A percentile compares a stretch with the other conserved stretches of the same genome.
These are phyloP conservation scores for Rhyacophila brunnea DNA, from an alignment of 1,140 invertebrate species.

Conservation along the genomic window DNA sequence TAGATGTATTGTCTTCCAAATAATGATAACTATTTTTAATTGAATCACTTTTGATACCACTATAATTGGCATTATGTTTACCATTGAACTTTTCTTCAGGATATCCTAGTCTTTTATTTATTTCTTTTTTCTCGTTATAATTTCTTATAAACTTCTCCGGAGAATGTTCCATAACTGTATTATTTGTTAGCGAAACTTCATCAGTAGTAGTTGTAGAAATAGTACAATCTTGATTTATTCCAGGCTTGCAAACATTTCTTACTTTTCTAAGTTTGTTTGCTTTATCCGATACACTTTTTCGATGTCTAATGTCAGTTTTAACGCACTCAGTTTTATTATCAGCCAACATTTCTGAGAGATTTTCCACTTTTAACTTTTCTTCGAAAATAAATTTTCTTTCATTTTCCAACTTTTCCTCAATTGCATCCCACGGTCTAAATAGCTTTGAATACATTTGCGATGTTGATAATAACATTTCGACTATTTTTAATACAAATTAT, in stretches of 20 bases:
- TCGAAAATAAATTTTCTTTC: slow-evolving; percentile 43
- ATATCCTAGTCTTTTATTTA: slow-evolving; percentile 10
- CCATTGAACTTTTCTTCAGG: not conserved
- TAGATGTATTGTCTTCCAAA: too few relatives aligned
- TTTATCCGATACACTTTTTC: slow-evolving; percentile 37
- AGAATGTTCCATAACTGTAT: not conserved
- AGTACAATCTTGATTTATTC: slow-evolving; percentile 51
- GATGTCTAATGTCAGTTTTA: slow-evolving; percentile 1
- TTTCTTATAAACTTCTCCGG: not conserved
- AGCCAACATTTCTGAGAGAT: too few relatives aligned
- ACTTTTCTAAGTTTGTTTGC: slow-evolving; percentile 50
- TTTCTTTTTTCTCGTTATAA: slow-evolving; percentile 5
- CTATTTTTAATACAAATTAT: too few relatives aligned
- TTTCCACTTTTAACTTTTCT: slow-evolving; percentile 36
- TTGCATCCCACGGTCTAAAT: slow-evolving; percentile 52
- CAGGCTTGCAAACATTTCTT: slow-evolving; percentile 44
- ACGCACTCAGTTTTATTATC: not conserved
- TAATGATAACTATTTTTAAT: not conserved
- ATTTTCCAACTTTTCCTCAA: slow-evolving; percentile 40
- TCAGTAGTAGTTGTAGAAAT: slow-evolving; percentile 55
- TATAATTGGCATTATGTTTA: not conserved
- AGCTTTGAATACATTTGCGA: slow-evolving; percentile 39
- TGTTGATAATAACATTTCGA: not conserved
- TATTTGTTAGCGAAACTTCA: slow-evolving; percentile 31
- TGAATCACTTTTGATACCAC: not conserved